Evolutionary conservation across 2,888 invertebrate species (phyloP).

Genomic region (Punctoribates punctum): DNA sequence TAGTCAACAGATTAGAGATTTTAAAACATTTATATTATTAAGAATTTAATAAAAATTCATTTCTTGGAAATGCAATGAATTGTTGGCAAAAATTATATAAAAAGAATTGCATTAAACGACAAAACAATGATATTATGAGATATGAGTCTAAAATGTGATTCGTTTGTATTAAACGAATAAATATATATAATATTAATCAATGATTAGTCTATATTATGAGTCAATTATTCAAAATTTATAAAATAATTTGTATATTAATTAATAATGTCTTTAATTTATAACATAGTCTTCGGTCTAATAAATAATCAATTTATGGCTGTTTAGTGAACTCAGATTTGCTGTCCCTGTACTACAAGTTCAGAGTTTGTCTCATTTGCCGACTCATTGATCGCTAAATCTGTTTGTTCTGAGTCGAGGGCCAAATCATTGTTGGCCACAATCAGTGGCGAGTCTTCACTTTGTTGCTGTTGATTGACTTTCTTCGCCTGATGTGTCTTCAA

Average conservation of each 20-base stretch:
- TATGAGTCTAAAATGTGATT: constrained; percentile 3
- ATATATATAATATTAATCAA: constrained; percentile 16
- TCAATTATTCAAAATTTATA: too few species aligned
- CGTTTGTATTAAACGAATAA: neutral
- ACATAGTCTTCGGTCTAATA: constrained; percentile 1
- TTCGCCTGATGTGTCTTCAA: constrained; percentile 74
- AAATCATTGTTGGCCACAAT: constrained; percentile 2
- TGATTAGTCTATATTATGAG: neutral
- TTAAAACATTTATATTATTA: constrained; percentile 16
- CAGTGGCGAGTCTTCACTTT: constrained; percentile 24
- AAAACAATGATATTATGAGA: constrained; percentile 20
- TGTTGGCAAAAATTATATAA: constrained; percentile 4
- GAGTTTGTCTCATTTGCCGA: neutral
- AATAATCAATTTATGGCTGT: neutral
- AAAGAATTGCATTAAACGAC: constrained; percentile 7
- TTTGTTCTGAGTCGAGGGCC: constrained; percentile 8
- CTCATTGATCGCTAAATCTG: constrained; percentile 33
- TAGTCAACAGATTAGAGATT: constrained; percentile 1
- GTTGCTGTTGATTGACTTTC: constrained; percentile 53
- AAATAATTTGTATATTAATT: constrained; percentile 4
- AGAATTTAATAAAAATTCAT: constrained; percentile 1
- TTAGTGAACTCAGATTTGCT: neutral
- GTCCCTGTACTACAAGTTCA: constrained; percentile 25
- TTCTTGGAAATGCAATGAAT: neutral
- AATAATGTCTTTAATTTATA: constrained; percentile 3